Conservation (phyloP, 1,140 invertebrate species). For the Cecropterus lyciades region DNA sequence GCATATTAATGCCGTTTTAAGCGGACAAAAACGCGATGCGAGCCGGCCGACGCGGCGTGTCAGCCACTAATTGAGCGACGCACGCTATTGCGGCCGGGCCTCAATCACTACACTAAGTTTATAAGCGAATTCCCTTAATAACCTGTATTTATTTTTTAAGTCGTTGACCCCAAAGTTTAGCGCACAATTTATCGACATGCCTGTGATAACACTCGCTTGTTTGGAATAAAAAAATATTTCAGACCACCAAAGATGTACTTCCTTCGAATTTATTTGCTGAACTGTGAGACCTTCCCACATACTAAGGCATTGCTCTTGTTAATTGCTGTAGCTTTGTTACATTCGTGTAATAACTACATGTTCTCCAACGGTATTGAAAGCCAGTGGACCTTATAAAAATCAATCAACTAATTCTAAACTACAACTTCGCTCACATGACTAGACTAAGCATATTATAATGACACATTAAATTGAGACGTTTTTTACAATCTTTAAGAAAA, state of each 20-base stretch:
- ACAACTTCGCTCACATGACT: constrained; percentile 2
- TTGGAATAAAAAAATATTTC: constrained; percentile 35
- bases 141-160: constrained; percentile 53
- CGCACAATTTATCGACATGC: constrained; percentile 40
- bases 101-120: constrained; percentile 67
- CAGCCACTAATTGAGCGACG: constrained; percentile 75
- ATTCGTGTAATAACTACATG: constrained; percentile 10
- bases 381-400: constrained; percentile 8
- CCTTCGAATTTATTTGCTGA: constrained; percentile 25
- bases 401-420: constrained; percentile 2
- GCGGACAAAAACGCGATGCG: constrained; percentile 71
- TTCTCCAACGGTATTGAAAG: constrained; percentile 11
- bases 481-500: constrained; percentile 12
- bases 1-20: constrained; percentile 71
- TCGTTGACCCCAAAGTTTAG: constrained; percentile 46
- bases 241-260: constrained; percentile 42
- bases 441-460: too few species aligned
- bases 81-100: constrained; percentile 65
- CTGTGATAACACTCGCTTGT: constrained; percentile 39
- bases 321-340: constrained; percentile 24
- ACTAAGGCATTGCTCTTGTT: constrained; percentile 28
- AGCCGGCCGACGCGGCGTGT: constrained; percentile 60
- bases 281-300: too few species aligned
- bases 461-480: constrained; percentile 4
- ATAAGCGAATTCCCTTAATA: constrained; percentile 65